Evolutionary conservation across 2,888 invertebrate species (phyloP).

Genomic region (Lepetodrilus schrolli): DNA sequence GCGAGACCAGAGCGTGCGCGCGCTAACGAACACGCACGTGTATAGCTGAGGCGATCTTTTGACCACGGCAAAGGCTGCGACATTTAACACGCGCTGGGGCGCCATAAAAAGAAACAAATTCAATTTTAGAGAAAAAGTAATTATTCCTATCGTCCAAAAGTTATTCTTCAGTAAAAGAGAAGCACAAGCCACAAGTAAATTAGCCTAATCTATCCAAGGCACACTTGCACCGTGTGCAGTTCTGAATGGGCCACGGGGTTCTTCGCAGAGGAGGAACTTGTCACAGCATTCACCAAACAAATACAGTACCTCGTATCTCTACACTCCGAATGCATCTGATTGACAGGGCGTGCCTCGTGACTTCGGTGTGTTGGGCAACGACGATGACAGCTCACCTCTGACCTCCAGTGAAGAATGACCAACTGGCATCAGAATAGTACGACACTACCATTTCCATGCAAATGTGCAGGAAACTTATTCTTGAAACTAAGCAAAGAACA

Average conservation of each 20-base stretch:
- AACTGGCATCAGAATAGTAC: no score
- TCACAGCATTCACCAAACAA: no score
- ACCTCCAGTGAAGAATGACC: no score
- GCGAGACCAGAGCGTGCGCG: not conserved
- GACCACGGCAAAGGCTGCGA: slow-evolving; percentile 21
- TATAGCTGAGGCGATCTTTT: not conserved
- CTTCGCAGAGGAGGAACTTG: not conserved
- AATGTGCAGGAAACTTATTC: no score
- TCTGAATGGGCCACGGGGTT: not conserved
- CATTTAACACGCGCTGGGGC: not conserved
- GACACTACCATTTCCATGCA: no score
- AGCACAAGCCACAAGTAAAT: slow-evolving; percentile 19
- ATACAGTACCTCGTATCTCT: no score
- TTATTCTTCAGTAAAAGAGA: not conserved
- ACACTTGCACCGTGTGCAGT: not conserved
- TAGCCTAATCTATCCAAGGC: not conserved
- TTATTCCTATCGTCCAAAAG: slow-evolving; percentile 8
- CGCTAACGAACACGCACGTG: not conserved
- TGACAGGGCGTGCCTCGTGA: no score
- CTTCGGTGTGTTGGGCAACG: no score
- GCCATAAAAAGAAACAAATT: slow-evolving; percentile 19
- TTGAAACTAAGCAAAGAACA: no score
- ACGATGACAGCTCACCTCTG: no score
- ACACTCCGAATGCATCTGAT: no score
- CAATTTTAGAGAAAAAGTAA: slow-evolving; percentile 25